Evolutionary conservation across 53 echinoderm and acorn worm genomes (phyloP).

Genomic region (Luidia sarsii): DNA sequence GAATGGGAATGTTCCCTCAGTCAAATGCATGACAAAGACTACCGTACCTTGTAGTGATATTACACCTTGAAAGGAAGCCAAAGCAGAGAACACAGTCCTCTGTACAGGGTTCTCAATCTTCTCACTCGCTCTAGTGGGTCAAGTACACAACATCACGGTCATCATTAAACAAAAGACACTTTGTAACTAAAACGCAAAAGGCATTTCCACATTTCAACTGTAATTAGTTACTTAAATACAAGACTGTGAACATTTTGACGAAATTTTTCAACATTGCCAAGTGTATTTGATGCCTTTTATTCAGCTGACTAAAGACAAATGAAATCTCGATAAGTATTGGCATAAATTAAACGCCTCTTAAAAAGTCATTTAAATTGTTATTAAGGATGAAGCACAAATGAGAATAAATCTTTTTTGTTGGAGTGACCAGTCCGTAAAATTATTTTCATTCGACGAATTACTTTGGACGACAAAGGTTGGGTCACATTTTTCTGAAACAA

Average conservation of each 20-base stretch:
- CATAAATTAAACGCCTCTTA: too few species aligned
- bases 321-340: too few species aligned
- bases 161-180: background rate
- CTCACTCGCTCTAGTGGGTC: conserved; percentile 4
- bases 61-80: background rate
- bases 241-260: background rate
- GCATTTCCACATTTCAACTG: too few species aligned
- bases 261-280: background rate
- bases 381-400: too few species aligned
- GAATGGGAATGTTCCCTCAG: too few species aligned
- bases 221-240: background rate
- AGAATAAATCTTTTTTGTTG: too few species aligned
- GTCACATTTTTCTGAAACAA: background rate
- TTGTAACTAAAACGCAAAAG: background rate
- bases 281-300: background rate
- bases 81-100: background rate
- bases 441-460: too few species aligned
- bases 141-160: background rate
- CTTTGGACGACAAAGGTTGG: too few species aligned
- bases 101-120: conserved; percentile 12
- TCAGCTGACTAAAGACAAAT: background rate
- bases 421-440: too few species aligned
- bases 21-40: background rate
- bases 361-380: too few species aligned
- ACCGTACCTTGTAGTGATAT: conserved; percentile 8